Evolutionary conservation across 2,888 invertebrate genomes (phyloP).

Genomic region (Catocala sponsa): DNA sequence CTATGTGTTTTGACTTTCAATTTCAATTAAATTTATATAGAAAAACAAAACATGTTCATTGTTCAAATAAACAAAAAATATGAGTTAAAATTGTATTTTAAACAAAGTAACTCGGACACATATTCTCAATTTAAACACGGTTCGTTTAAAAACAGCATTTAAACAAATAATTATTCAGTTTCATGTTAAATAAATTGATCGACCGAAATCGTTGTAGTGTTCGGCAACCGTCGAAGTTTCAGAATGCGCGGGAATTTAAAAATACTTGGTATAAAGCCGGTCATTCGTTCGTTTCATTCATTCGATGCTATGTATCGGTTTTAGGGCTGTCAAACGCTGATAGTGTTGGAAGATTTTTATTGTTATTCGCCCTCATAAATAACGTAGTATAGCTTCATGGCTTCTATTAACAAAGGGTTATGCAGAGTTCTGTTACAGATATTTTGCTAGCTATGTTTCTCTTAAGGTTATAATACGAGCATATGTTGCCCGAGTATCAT

Average conservation of each 20-base stretch:
- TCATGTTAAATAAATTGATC: constrained; percentile 33
- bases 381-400: too few species aligned
- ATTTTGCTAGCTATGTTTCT: too few species aligned
- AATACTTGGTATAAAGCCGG: constrained; percentile 56
- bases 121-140: not conserved
- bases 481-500: too few species aligned
- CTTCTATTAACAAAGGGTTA: too few species aligned
- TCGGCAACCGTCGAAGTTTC: constrained; percentile 28
- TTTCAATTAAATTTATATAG: not conserved
- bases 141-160: constrained; percentile 7
- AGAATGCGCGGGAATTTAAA: constrained; percentile 55
- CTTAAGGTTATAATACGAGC: too few species aligned
- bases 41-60: not conserved
- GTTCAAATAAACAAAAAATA: not conserved
- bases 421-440: too few species aligned
- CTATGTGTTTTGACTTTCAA: constrained; percentile 24
- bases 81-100: not conserved
- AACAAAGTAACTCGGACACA: not conserved
- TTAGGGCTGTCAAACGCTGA: constrained; percentile 48
- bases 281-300: constrained; percentile 54
- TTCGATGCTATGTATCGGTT: constrained; percentile 47
- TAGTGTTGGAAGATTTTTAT: too few species aligned
- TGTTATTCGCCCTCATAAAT: too few species aligned
- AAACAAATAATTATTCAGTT: constrained; percentile 27
- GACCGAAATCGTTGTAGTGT: constrained; percentile 26